These are phyloP conservation scores for Cryptocephalus moraei DNA, from an alignment of 2,888 invertebrate genomes.

Conservation along the genomic window DNA sequence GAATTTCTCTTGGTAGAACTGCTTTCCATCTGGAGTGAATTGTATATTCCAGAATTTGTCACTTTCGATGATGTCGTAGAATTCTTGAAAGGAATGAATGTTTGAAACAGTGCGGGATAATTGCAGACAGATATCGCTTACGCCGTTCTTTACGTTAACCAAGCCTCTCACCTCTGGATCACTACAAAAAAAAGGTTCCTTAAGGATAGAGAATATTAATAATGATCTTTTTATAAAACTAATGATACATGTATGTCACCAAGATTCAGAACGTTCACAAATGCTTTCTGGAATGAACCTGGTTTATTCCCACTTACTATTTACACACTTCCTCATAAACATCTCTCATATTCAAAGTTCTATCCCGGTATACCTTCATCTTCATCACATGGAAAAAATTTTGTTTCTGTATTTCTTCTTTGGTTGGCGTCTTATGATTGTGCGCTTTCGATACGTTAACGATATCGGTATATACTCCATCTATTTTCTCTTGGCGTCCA, in stretches of 20 bases:
- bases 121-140: constrained; percentile 32
- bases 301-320: constrained; percentile 26
- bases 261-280: too few species aligned
- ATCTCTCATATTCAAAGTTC: constrained; percentile 27
- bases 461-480: constrained; percentile 13
- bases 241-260: background rate
- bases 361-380: constrained; percentile 28
- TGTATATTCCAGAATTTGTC: constrained; percentile 29
- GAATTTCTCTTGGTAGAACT: constrained; percentile 51
- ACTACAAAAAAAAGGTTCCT: constrained; percentile 15
- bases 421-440: constrained; percentile 23
- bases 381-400: constrained; percentile 32
- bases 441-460: constrained; percentile 23
- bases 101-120: constrained; percentile 18
- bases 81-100: constrained; percentile 28
- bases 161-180: constrained; percentile 25
- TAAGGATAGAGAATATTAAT: background rate
- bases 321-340: constrained; percentile 30
- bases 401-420: constrained; percentile 23
- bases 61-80: constrained; percentile 26
- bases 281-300: too few species aligned
- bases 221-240: too few species aligned
- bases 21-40: constrained; percentile 26
- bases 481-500: constrained; percentile 19
- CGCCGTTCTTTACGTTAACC: constrained; percentile 27